A percentile compares a stretch with the other conserved stretches of the same genome.
These are phyloP conservation scores for Nineta flava DNA, from an alignment of 2,888 invertebrate genomes.

Conservation along the genomic window DNA sequence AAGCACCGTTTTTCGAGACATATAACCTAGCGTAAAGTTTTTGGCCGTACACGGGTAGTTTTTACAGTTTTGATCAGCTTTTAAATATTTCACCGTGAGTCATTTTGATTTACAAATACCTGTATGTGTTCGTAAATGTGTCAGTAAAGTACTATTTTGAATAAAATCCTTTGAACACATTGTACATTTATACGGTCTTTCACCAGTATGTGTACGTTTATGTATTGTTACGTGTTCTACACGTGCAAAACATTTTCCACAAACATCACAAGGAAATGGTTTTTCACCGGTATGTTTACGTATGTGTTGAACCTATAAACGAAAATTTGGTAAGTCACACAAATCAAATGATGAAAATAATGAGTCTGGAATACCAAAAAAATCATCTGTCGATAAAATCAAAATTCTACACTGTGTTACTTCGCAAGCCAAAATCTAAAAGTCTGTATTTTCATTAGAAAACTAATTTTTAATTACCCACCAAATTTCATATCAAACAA, in stretches of 20 bases:
- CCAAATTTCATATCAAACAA: no score
- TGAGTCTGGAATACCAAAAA: not conserved
- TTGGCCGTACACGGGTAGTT: no score
- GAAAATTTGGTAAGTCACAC: not conserved
- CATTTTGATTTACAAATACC: not conserved
- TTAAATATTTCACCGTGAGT: no score
- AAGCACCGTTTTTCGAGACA: no score
- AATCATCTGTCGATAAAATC: no score
- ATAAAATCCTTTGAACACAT: not conserved
- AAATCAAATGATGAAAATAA: not conserved
- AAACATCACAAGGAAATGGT: slow-evolving; percentile 12
- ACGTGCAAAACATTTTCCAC: slow-evolving; percentile 14
- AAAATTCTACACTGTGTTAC: no score
- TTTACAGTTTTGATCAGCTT: no score
- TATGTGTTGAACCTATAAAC: not conserved
- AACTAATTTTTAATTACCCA: no score
- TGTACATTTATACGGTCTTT: slow-evolving; percentile 6
- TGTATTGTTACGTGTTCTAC: slow-evolving; percentile 19
- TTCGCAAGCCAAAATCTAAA: no score
- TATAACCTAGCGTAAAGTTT: no score
- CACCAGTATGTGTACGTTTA: slow-evolving; percentile 18
- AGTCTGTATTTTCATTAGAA: no score
- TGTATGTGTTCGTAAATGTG: not conserved
- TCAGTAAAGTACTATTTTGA: not conserved
- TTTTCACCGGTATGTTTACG: slow-evolving; percentile 13